Base-by-base conservation (phyloP, 2,888 invertebrate genomes). In the Hedya salicella region DNA sequence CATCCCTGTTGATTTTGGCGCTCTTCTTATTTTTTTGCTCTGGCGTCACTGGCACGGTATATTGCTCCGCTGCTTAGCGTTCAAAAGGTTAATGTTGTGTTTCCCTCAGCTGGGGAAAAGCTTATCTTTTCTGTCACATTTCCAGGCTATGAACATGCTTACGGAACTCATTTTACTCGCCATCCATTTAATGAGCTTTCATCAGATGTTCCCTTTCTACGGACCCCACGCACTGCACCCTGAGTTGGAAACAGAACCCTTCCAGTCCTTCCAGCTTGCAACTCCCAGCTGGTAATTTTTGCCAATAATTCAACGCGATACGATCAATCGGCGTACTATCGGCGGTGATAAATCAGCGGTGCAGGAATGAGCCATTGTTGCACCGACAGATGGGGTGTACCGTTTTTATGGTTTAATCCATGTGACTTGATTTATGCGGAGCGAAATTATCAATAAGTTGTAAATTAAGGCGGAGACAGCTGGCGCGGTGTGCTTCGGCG, bases 241-340 rank as follows among this genome's bases (percentile, higher is more conserved):
- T 25, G 25, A 25, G 25, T 6, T 6, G 6, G 25, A 25, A 25
- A 25, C 1, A 25, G 65, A 65, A 65, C 65, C 59, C 17, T 14
- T 6, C 2, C 2, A 14, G 17, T 16, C 17, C 17, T n/a, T 44
- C 17, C 39, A 36, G 32, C 52, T 53, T 52, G 32, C 13, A 36
- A 3, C 32, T 30, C n/a, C 57, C 59, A 60, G 52, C 65, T 65
- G 65, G 46, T 65, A 65, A 65, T 65, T 65, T 65, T 65, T 65
- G 65, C 65, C 65, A 65, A 65, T 59, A 65, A 60, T 36, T 65
- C 59, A 60, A 11, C 36, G 52, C 52, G 65, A 65, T 65, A 65
- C 50, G 44, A 65, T 65, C 64, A 64, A 64, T 64, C 65, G 65
- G 59, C 60, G 59, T 46, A 59, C 65, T 65, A 65, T 65, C 64